Conservation (phyloP, 2,888 invertebrate species). For the Esperia sulphurella region DNA sequence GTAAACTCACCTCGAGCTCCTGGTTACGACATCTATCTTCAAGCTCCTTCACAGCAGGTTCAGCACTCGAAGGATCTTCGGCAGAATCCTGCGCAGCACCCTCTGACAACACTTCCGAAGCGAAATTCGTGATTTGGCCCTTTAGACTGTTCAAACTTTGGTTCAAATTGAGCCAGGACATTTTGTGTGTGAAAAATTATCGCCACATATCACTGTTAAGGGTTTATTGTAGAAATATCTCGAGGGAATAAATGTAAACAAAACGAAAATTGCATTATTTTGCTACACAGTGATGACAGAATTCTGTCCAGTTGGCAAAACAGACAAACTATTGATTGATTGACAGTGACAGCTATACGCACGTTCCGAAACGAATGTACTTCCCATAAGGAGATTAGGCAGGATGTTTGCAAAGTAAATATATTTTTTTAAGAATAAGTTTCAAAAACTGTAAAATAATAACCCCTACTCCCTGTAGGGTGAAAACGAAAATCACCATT, state of each 20-base stretch:
- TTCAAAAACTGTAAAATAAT: too few relatives aligned
- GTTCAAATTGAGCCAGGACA: conserved; percentile 86
- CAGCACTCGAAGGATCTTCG: conserved; percentile 31
- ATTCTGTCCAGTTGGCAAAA: conserved; percentile 77
- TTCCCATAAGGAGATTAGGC: too few relatives aligned
- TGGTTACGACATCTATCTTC: conserved; percentile 78
- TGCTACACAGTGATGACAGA: conserved; percentile 58
- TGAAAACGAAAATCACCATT: too few relatives aligned
- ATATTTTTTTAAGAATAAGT: too few relatives aligned
- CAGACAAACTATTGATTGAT: conserved; percentile 22
- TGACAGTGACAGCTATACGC: neutral
- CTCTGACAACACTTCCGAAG: conserved; percentile 93
- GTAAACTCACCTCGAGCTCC: conserved; percentile 79
- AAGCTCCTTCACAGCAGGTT: conserved; percentile 65
- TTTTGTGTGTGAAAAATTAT: conserved; percentile 41
- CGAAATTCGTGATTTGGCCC: conserved; percentile 93
- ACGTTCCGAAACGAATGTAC: too few relatives aligned
- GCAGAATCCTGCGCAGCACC: conserved; percentile 73
- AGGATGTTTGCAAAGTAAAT: too few relatives aligned
- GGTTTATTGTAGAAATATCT: conserved; percentile 33
- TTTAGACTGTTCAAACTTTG: conserved; percentile 85
- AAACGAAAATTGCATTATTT: conserved; percentile 71
- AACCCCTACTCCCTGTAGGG: too few relatives aligned
- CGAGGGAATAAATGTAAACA: conserved; percentile 53
- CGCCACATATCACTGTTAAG: conserved; percentile 52